Conservation (phyloP, 2,113 vertebrate species). For the Perca fluviatilis region DNA sequence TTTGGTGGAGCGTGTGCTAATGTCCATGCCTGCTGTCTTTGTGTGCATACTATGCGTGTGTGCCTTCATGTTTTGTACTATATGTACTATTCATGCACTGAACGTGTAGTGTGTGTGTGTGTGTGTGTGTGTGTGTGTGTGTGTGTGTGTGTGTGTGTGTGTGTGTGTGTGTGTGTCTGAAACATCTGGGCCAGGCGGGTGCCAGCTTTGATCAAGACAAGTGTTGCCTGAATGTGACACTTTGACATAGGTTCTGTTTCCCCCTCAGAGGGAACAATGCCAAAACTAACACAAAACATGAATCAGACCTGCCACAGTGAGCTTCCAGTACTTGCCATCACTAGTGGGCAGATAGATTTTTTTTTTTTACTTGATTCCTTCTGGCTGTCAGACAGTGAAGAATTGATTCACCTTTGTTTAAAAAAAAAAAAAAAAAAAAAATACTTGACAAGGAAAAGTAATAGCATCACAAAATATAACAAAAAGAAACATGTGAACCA, state of each 20-base stretch:
- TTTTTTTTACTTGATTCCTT: background rate
- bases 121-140: constrained; percentile 10
- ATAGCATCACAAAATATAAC: background rate
- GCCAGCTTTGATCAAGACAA: constrained; percentile 55
- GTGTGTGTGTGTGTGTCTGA: background rate
- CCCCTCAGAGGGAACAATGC: constrained; percentile 32
- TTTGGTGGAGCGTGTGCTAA: background rate
- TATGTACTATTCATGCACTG: background rate
- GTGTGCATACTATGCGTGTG: background rate
- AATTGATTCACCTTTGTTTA: constrained; percentile 10
- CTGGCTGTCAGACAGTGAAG: background rate
- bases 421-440: constrained; percentile 23
- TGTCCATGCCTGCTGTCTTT: background rate
- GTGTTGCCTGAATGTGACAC: constrained; percentile 53
- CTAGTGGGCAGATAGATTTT: background rate
- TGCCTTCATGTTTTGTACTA: background rate
- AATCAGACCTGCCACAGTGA: constrained; percentile 34
- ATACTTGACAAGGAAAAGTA: background rate
- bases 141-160: constrained; percentile 1
- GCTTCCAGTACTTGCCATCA: constrained; percentile 17
- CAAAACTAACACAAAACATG: constrained; percentile 58
- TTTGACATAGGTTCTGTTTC: constrained; percentile 63
- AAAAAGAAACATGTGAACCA: background rate
- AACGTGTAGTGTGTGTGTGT: constrained; percentile 1
- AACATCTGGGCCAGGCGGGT: constrained; percentile 11